Percentiles rank a stretch among this genome's conserved stretches.
These are phyloP conservation scores for Eucidaris tribuloides DNA, from an alignment of 35 echinoderm and acorn worm genomes.

Conservation along the genomic window DNA sequence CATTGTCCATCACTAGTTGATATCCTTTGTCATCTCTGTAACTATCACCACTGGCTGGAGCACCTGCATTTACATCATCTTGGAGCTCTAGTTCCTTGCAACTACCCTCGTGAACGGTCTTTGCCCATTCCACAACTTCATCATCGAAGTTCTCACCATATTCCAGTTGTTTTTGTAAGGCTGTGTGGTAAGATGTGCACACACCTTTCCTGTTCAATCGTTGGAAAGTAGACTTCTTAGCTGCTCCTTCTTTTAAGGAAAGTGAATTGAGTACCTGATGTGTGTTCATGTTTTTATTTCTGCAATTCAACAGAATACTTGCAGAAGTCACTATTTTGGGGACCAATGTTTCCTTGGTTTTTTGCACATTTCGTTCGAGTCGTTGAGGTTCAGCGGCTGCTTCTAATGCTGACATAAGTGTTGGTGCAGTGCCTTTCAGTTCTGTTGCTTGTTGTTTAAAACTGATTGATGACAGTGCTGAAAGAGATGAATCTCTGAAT, in stretches of 20 bases:
- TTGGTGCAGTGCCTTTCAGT: neutral
- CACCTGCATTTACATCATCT: neutral
- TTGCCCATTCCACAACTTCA: neutral
- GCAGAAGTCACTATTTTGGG: neutral
- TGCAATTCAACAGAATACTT: neutral
- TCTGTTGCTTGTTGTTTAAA: neutral
- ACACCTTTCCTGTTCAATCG: neutral
- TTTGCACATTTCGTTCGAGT: neutral
- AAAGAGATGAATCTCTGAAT: neutral
- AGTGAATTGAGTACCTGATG: neutral
- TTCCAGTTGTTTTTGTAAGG: neutral
- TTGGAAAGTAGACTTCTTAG: neutral
- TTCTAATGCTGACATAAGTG: neutral
- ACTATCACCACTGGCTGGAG: neutral
- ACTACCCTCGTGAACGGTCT: neutral
- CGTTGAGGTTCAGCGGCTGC: neutral
- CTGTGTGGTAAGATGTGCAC: conserved; percentile 14
- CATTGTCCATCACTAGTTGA: neutral
- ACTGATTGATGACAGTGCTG: neutral
- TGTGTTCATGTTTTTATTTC: conserved; percentile 2
- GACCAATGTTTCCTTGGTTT: neutral
- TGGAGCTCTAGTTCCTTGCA: neutral
- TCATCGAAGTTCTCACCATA: conserved; percentile 5
- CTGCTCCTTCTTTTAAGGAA: neutral
- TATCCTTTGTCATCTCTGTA: neutral